A percentile compares a stretch with the other conserved stretches of the same genome.
Evolutionary conservation across 2,888 invertebrate genomes (phyloP).

Genomic region (Mythimna loreyi): DNA sequence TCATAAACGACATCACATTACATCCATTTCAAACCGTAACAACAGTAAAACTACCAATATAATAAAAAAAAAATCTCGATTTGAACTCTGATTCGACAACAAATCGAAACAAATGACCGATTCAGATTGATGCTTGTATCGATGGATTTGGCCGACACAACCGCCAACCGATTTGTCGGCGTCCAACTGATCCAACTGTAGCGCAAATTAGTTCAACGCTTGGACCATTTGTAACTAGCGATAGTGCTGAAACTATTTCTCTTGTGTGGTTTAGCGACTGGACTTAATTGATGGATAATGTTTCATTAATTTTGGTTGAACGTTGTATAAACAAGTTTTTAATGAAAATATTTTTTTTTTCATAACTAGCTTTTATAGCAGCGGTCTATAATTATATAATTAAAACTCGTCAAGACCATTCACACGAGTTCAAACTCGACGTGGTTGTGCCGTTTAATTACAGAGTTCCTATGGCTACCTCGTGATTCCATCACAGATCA

Average conservation of each 20-base stretch:
- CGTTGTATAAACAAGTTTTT: too few relatives aligned
- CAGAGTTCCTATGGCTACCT: too few relatives aligned
- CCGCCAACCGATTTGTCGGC: conserved; percentile 39
- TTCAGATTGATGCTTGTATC: conserved; percentile 26
- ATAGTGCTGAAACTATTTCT: conserved; percentile 41
- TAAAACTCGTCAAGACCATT: too few relatives aligned
- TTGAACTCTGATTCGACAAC: neutral
- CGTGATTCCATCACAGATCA: too few relatives aligned
- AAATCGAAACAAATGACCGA: conserved; percentile 32
- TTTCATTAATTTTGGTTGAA: conserved; percentile 21
- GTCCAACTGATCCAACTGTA: conserved; percentile 37
- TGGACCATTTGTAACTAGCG: conserved; percentile 28
- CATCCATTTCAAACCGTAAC: too few relatives aligned
- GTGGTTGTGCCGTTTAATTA: too few relatives aligned
- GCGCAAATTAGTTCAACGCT: conserved; percentile 40
- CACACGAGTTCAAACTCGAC: too few relatives aligned
- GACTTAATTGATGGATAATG: conserved; percentile 36
- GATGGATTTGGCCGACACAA: conserved; percentile 28
- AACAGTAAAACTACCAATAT: neutral
- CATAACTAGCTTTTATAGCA: too few relatives aligned
- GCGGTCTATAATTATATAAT: too few relatives aligned
- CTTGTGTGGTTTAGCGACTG: conserved; percentile 45
- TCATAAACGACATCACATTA: neutral
- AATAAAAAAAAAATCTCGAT: conserved; percentile 6
- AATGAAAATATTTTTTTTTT: too few relatives aligned